Evolutionary conservation across 2,113 vertebrate species (phyloP), one percentile per base, ranked within the genome.

Genomic region (Menidia beryllina): DNA sequence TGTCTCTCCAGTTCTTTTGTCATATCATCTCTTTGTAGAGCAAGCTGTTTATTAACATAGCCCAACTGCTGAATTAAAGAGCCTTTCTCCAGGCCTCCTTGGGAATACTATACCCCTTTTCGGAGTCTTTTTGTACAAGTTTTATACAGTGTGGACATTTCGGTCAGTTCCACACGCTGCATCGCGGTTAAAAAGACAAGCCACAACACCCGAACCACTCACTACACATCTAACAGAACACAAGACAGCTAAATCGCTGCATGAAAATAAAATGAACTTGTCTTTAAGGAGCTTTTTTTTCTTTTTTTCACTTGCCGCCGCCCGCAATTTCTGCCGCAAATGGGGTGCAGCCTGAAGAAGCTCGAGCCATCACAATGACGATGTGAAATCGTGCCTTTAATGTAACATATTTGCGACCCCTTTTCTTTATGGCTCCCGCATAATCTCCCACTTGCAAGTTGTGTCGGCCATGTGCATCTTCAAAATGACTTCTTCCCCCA

Each of bases 11-110:
- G 86, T 88, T 92, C 91, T 89, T 91, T 90, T 92, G 90, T 94
- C 87, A 84, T 89, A 90, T 91, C 88, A 82, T 91, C 87, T 87
- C 79, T 87, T 85, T 89, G 88, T 92, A 60, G 86, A 86, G 83
- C 72, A 84, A 86, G 89, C 88, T 84, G 88, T 93, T 91, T 93
- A 91, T 93, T 93, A 93, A 92, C 90, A 90, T 82, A 86, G 86
- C 84, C 82, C 82, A 82, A 81, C 75, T 47, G 79, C 76, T 88
- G 88, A 87, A 91, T 87, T 89, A 86, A 85, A 88, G 77, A 58
- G 76, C 30, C 67, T n/a, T 79, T 79, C 62, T 69, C 21, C 38
- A 2, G 0, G 51, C 55, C 25, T 65, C 79, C 81, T 73, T 75
- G 64, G 81, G 83, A 60, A 87, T 75, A 61, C 58, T 65, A 78